These are phyloP conservation scores for Leptoclinus maculatus DNA, from an alignment of 2,797 vertebrate genomes.

Conservation along the genomic window DNA sequence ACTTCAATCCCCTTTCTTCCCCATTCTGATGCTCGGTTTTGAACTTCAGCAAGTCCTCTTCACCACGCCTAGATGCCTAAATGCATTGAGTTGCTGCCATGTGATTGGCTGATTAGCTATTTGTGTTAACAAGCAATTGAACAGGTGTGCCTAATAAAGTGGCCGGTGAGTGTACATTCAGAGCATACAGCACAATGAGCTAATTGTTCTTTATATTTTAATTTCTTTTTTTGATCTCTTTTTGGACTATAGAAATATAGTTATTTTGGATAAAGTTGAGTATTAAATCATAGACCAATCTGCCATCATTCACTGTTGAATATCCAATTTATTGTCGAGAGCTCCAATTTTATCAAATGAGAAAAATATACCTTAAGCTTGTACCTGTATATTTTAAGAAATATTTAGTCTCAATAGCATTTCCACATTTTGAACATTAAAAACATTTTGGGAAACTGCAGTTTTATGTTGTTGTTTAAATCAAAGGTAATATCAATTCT, in stretches of 20 bases:
- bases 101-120: no score
- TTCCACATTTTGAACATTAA: slow-evolving; percentile 93
- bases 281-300: slow-evolving; percentile 79
- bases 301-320: slow-evolving; percentile 81
- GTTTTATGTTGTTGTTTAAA: neutral
- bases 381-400: slow-evolving; percentile 92
- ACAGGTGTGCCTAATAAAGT: slow-evolving; percentile 21
- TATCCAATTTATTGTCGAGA: slow-evolving; percentile 95
- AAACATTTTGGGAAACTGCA: slow-evolving; percentile 51
- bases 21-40: no score
- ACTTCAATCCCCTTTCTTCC: no score
- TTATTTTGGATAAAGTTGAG: slow-evolving; percentile 84
- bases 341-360: slow-evolving; percentile 91
- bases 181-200: slow-evolving; percentile 72
- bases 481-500: neutral
- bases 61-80: no score
- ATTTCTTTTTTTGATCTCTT: slow-evolving; percentile 76
- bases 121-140: no score
- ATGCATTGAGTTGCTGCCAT: no score
- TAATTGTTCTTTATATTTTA: slow-evolving; percentile 80
- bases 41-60: no score
- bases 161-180: slow-evolving; percentile 17
- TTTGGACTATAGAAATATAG: slow-evolving; percentile 86
- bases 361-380: slow-evolving; percentile 91
- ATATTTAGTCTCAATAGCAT: slow-evolving; percentile 92